Base-by-base conservation (phyloP, 2,797 vertebrate species). In the Leptodactylus fallax region DNA sequence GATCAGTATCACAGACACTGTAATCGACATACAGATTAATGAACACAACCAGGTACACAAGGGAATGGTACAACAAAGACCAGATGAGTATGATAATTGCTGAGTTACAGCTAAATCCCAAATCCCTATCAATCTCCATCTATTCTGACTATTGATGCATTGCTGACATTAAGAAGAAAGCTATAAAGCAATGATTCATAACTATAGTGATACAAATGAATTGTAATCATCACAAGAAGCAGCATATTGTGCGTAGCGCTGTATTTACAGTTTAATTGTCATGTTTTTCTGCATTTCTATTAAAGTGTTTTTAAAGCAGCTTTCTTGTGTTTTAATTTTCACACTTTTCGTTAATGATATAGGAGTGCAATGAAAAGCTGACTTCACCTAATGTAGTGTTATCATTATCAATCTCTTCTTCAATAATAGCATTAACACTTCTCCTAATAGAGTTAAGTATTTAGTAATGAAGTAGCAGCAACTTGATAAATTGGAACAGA, bases 1-100 rank as follows among this genome's bases (percentile, higher is more conserved):
- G 93, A 95, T 95, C 93, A 81, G 94, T 95, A 93, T 91, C 92
- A 91, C 89, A 91, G 90, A 82, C 85, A 84, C 86, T 92, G 86
- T 93, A 94, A 95, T 95, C 94, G 95, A 93, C 94, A 93, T 93
- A 92, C 90, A 95, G 94, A 95, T 95, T 95, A 95, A 95, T 93
- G 94, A 95, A 92, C 90, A 93, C 90, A 90, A 89, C 89, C 88
- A 55, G 88, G 88, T 90, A 90, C 93, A 93, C 90, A 3, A 3
- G 93, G 92, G 94, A 95, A 92, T 82, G 87, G 87, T 90, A 90
- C 92, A 93, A 94, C 90, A 94, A 95, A 95, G 94, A 93, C 91
- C 81, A 88, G 91, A 91, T 93, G 92, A 94, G 92, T 91, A 95
- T 92, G 94, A 95, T 94, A 95, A 95, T 94, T 95, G 93, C 93